Percentiles rank a stretch among this genome's conserved stretches.
These are phyloP conservation scores for Lasaia peninsularis DNA, from an alignment of 1,140 invertebrate species.

Conservation along the genomic window DNA sequence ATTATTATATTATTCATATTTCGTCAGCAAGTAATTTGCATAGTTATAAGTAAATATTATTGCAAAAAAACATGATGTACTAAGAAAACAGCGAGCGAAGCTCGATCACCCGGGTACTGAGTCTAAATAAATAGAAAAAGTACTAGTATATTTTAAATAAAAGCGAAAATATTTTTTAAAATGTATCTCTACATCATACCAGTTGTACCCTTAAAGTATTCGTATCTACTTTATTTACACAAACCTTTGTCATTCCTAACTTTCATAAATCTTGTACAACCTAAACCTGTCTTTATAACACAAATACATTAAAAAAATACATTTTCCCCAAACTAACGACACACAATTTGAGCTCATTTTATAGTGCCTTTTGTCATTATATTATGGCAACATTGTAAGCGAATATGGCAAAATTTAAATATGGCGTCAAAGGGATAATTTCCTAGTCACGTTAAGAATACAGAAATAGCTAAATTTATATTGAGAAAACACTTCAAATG, in stretches of 20 bases:
- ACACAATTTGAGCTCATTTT: constrained; percentile 6
- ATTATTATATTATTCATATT: no score
- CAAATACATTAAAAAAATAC: constrained; percentile 11
- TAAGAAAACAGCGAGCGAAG: no score
- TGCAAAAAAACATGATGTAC: no score
- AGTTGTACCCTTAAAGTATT: background rate
- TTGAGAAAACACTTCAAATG: no score
- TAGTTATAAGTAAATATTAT: no score
- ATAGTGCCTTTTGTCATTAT: constrained; percentile 2
- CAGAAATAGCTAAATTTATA: background rate
- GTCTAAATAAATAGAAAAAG: no score
- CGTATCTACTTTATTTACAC: constrained; percentile 1
- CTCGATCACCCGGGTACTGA: no score
- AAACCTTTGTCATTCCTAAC: background rate
- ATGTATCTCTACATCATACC: background rate
- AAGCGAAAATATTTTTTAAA: background rate
- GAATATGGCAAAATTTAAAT: constrained; percentile 6
- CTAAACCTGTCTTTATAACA: constrained; percentile 1
- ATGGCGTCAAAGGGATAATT: background rate
- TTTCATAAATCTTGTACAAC: constrained; percentile 1
- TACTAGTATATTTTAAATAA: background rate
- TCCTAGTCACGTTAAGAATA: background rate
- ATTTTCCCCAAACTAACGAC: constrained; percentile 5
- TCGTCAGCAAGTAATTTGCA: no score
- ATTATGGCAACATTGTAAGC: background rate